Evolutionary conservation across 2,888 invertebrate species (phyloP).

Genomic region (Andrena marginata): DNA sequence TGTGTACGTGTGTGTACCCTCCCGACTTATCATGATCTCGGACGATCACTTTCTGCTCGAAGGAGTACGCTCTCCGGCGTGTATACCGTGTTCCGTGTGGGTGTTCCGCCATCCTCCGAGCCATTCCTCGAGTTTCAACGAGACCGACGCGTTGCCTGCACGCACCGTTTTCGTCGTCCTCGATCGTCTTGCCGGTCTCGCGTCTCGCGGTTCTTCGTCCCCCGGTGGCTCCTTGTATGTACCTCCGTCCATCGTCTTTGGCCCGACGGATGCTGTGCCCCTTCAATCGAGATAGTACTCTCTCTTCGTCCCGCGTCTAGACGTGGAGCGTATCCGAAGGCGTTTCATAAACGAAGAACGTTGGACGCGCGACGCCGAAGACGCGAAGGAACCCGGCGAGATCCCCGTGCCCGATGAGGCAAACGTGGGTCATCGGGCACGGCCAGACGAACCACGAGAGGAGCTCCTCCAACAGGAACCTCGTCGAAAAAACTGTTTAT

Average conservation of each 20-base stretch:
- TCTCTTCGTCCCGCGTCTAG: background rate
- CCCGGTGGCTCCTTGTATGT: background rate
- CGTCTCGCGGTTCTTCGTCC: constrained; percentile 31
- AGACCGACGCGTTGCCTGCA: constrained; percentile 67
- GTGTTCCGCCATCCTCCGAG: constrained; percentile 38
- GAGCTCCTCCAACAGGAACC: constrained; percentile 51
- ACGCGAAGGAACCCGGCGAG: constrained; percentile 48
- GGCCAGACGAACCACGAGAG: constrained; percentile 55
- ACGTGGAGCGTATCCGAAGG: background rate
- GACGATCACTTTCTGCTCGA: constrained; percentile 15
- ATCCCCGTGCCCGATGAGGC: constrained; percentile 37
- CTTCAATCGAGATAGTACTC: background rate
- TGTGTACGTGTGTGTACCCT: constrained; percentile 1
- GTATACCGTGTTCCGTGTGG: constrained; percentile 24
- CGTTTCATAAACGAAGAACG: constrained; percentile 15
- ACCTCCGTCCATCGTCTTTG: background rate
- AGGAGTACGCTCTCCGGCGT: background rate
- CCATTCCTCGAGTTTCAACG: constrained; percentile 57
- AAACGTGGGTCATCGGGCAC: constrained; percentile 30
- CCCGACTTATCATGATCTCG: background rate
- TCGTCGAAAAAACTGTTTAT: constrained; percentile 25
- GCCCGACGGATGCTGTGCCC: background rate
- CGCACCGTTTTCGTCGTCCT: constrained; percentile 64
- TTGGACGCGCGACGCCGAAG: constrained; percentile 38
- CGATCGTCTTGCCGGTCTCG: constrained; percentile 49